phyloP scores from a whole-genome alignment of 2,888 invertebrate species.

The Vanessa cardui region DNA sequence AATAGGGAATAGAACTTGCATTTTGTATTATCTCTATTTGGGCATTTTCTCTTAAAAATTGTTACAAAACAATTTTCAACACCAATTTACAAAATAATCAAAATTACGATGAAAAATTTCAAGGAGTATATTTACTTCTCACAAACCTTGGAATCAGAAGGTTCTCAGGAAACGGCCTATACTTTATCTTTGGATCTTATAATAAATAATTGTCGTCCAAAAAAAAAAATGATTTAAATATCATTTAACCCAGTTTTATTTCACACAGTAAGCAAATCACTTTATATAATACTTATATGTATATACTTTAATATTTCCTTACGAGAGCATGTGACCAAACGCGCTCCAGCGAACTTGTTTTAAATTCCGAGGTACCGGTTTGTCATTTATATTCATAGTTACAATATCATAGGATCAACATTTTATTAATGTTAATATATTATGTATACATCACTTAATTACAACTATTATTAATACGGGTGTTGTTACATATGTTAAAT shows the following conservation, averaged over 20 bases:
- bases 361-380: constrained; percentile 32
- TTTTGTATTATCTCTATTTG: too few relatives aligned
- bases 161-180: too few relatives aligned
- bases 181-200: too few relatives aligned
- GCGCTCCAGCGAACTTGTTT: neutral
- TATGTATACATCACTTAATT: constrained; percentile 2
- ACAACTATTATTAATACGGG: neutral
- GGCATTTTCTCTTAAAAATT: too few relatives aligned
- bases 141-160: too few relatives aligned
- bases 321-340: constrained; percentile 19
- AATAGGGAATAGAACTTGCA: too few relatives aligned
- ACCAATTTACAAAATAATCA: too few relatives aligned
- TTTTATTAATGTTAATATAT: constrained; percentile 9
- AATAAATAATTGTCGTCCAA: too few relatives aligned
- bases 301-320: constrained; percentile 17
- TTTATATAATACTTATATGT: constrained; percentile 5
- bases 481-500: too few relatives aligned
- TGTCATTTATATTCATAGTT: constrained; percentile 10
- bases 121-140: too few relatives aligned
- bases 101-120: too few relatives aligned
- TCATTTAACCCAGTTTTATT: neutral
- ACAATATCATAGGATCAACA: constrained; percentile 16
- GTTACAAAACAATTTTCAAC: too few relatives aligned
- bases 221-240: neutral
- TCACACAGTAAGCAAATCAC: neutral